These are phyloP conservation scores for Agapornis roseicollis DNA, from an alignment of 2,113 vertebrate genomes.

Conservation along the genomic window DNA sequence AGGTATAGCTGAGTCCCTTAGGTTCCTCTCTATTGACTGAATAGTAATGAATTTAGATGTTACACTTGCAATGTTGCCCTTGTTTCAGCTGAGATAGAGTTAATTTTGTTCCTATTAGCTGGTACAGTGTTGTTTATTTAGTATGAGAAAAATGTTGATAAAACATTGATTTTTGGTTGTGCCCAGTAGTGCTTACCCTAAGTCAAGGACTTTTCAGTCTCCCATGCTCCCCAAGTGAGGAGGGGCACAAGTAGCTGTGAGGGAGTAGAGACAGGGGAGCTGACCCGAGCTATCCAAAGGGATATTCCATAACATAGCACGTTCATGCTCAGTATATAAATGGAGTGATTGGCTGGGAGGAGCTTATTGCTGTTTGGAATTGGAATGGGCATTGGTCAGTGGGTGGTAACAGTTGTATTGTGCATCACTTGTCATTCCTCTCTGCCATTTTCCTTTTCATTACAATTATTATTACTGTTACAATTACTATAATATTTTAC, in stretches of 20 bases:
- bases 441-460: background rate
- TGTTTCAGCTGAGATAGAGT: background rate
- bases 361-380: background rate
- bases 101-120: background rate
- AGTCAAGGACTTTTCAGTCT: background rate
- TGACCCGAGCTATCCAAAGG: background rate
- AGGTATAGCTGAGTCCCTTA: background rate
- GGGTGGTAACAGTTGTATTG: background rate
- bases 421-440: background rate
- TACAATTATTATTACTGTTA: background rate
- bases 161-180: background rate
- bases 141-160: background rate
- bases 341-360: background rate
- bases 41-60: background rate
- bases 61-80: background rate
- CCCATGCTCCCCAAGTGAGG: background rate
- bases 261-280: background rate
- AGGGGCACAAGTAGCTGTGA: background rate
- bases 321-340: background rate
- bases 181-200: background rate
- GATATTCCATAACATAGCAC: background rate
- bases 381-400: background rate
- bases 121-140: background rate
- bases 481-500: background rate
- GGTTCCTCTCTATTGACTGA: background rate